Evolutionary conservation across 2,888 invertebrate species (phyloP), one percentile per base, ranked within the genome.

Genomic region (Lamellibrachia satsuma): DNA sequence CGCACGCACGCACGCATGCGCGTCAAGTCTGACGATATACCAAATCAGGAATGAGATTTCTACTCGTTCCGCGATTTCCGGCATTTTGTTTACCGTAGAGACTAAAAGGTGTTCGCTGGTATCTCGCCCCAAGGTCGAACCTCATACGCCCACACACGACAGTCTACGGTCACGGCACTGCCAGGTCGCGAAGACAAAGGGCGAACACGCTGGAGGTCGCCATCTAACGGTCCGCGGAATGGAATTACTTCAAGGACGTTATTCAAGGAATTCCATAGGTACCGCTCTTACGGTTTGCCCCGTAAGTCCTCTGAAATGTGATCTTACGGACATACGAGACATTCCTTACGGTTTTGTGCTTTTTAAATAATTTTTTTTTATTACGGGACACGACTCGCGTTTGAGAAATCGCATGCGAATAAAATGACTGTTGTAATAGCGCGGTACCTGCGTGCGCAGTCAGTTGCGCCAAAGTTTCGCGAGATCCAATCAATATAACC

Each of bases 1-100:
- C 2, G 22, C 75, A n/a, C 22, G 75, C 4, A 15, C 75, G 22
- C 75, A 22, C 75, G 75, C 22, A 39, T 39, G 39, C 39, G 39
- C n/a, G 75, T 75, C 75, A 22, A 11, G 15, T 75, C 22, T 75
- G 75, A 2, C 22, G 75, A 22, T 22, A 6, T 22, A 4, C 6
- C n/a, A 75, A 75, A 75, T 75, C 75, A 15, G 75, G 75, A 75
- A 75, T 75, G 22, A 75, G 75, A 75, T 75, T 75, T 75, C 75
- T n/a, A 75, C 75, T 75, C 22, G 75, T 22, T 22, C 4, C 75
- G 75, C 75, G 75, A 75, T 75, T 75, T 75, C 75, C 75, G 75
- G 75, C 75, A 75, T 75, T 75, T 75, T 75, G 75, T 75, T 75
- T 75, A 75, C 75, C 15, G 75, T 75, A 75, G n/a, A 75, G 11